Evolutionary conservation across 1,140 invertebrate species (phyloP).

Genomic region (Tetraneura akinire): DNA sequence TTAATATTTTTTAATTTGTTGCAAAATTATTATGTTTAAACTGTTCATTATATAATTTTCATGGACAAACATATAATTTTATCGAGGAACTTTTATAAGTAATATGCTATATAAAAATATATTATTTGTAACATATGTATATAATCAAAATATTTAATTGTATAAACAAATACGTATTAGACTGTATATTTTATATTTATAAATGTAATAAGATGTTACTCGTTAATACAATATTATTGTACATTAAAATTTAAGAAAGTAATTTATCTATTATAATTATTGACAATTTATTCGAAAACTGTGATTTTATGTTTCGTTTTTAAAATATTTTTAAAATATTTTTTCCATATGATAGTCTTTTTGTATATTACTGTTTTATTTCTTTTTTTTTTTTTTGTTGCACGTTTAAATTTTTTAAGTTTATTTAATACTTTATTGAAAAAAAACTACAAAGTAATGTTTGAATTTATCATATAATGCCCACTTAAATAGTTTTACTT

Average conservation of each 20-base stretch:
- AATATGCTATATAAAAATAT: slow-evolving; percentile 11
- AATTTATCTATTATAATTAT: slow-evolving; percentile 42
- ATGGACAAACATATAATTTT: not conserved
- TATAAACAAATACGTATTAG: slow-evolving; percentile 23
- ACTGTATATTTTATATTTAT: slow-evolving; percentile 46
- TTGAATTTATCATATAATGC: not conserved
- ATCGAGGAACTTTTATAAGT: not conserved
- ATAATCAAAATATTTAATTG: slow-evolving; percentile 35
- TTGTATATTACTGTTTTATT: slow-evolving; percentile 47
- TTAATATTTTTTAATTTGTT: not conserved
- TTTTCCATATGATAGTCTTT: slow-evolving; percentile 23
- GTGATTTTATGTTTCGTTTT: slow-evolving; percentile 47
- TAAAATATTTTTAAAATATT: slow-evolving; percentile 41
- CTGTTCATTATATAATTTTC: slow-evolving; percentile 5
- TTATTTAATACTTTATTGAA: slow-evolving; percentile 44
- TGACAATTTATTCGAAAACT: slow-evolving; percentile 47
- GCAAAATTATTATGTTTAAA: not conserved
- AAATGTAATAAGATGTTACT: slow-evolving; percentile 31
- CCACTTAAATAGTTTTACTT: slow-evolving; percentile 12
- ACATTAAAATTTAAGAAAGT: slow-evolving; percentile 35
- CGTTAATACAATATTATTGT: slow-evolving; percentile 37
- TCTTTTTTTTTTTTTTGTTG: slow-evolving; percentile 32
- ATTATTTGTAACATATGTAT: slow-evolving; percentile 33
- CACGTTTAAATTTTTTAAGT: slow-evolving; percentile 49
- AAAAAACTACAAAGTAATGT: slow-evolving; percentile 13